phyloP scores from a whole-genome alignment of 2,113 vertebrate species.

The Corythoichthys haematopterus region DNA sequence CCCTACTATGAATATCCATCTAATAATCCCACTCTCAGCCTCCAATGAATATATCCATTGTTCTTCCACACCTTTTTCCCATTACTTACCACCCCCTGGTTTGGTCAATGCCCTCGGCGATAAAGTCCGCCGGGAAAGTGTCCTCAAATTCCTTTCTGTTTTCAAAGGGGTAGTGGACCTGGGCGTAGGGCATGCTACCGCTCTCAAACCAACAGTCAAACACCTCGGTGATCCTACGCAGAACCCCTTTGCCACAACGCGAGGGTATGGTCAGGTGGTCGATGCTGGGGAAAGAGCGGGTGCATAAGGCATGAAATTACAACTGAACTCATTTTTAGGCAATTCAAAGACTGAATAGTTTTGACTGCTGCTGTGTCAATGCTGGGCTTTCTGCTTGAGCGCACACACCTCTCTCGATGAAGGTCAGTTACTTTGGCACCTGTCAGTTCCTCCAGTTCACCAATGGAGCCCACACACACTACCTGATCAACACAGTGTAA shows the following conservation, averaged over 20 bases:
- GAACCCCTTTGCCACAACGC: constrained; percentile 76
- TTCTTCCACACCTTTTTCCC: neutral
- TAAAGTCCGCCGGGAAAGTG: constrained; percentile 93
- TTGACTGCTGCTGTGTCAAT: neutral
- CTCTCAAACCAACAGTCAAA: constrained; percentile 99
- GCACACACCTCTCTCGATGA: constrained; percentile 88
- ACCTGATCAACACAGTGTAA: constrained; percentile 69
- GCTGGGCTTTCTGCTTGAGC: neutral
- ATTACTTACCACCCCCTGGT: constrained; percentile 87
- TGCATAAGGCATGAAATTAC: neutral
- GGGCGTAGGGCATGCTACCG: constrained; percentile 97
- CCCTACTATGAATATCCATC: neutral
- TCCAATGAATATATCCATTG: constrained; percentile 2
- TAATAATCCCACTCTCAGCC: constrained; percentile 7
- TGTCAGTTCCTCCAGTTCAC: constrained; percentile 85
- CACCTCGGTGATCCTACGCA: constrained; percentile 84
- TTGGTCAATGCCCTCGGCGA: constrained; percentile 96
- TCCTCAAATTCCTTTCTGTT: constrained; percentile 89
- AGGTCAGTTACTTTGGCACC: constrained; percentile 86
- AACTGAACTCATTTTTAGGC: neutral
- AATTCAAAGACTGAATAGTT: neutral
- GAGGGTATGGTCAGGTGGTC: constrained; percentile 85
- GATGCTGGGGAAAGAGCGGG: constrained; percentile 65
- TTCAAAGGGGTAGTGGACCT: constrained; percentile 94
- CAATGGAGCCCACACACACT: constrained; percentile 87